Base-by-base conservation (phyloP, 2,113 vertebrate species). In the Mus spicilegus region DNA sequence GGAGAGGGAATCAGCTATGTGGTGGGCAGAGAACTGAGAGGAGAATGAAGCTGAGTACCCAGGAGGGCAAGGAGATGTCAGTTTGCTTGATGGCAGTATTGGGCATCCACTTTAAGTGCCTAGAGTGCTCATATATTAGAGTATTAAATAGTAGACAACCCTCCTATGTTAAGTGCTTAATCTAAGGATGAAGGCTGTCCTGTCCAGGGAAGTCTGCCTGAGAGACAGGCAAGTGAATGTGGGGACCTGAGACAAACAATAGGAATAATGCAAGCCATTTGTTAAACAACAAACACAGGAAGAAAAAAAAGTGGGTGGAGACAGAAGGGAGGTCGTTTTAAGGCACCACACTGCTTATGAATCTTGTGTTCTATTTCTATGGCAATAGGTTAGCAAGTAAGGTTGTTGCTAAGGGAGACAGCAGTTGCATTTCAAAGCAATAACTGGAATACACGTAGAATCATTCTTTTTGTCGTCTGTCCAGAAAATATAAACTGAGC, bases 351-450 rank as follows among this genome's bases (percentile, higher is more conserved):
- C 39, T 58, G 81, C 81, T 94, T 91, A 84, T 58, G 73, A 73
- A 90, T 69, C 56, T 92, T 95, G 49, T 58, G 89, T 95, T 95
- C 95, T 95, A 96, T 97, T 96, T 97, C 95, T 93, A 96, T 95
- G 77, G 95, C 72, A 93, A 96, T 92, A 91, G 51, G 88, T 88
- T 93, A 95, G 94, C 90, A 95, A 95, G 86, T 70, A 75, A 87
- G 76, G 92, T 72, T 93, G 97, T 94, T 95, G 95, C 96, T 95
- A 97, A 89, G 97, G 94, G 96, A 95, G 90, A 95, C 92, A 65
- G 61, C 20, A 81, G 78, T 5, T 95, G 78, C 86, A 92, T 80
- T 73, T 77, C 54, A 77, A 94, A 95, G 81, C 89, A 91, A 80
- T 6, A 39, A 69, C 63, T 56, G 73, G 49, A 93, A 95, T 91